These are phyloP conservation scores for Brachyistius frenatus DNA, from an alignment of 2,113 vertebrate species.

Conservation along the genomic window DNA sequence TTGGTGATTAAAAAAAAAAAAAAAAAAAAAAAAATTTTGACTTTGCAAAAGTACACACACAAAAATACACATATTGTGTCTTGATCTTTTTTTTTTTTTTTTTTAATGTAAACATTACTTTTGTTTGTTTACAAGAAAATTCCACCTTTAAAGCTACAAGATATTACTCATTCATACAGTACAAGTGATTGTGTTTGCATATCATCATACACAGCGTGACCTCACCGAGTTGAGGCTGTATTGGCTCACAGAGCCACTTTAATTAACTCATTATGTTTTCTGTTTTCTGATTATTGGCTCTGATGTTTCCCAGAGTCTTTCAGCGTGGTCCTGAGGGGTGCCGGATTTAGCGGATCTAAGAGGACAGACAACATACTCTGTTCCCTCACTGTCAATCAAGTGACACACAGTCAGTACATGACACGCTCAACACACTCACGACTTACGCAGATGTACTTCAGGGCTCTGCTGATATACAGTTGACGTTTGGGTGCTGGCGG, in stretches of 20 bases:
- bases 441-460: neutral
- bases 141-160: too few species aligned
- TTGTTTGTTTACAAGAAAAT: too few species aligned
- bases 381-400: conserved; percentile 85
- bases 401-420: conserved; percentile 75
- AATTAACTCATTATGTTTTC: neutral
- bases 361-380: conserved; percentile 83
- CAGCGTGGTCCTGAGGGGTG: conserved; percentile 90
- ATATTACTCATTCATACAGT: too few species aligned
- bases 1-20: too few species aligned
- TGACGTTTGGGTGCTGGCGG: neutral
- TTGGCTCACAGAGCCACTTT: neutral
- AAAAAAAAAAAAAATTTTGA: too few species aligned
- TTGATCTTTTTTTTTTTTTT: too few species aligned
- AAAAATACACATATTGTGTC: too few species aligned
- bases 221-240: conserved; percentile 93
- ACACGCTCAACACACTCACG: conserved; percentile 12
- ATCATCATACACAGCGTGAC: conserved; percentile 9
- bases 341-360: conserved; percentile 86
- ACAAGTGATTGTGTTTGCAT: neutral
- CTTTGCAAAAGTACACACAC: too few species aligned
- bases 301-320: conserved; percentile 89
- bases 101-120: too few species aligned
- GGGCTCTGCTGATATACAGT: neutral
- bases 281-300: neutral